A percentile compares a stretch with the other conserved stretches of the same genome.
Evolutionary conservation across 2,888 invertebrate genomes (phyloP).

Genomic region (Teleiodes luculella): DNA sequence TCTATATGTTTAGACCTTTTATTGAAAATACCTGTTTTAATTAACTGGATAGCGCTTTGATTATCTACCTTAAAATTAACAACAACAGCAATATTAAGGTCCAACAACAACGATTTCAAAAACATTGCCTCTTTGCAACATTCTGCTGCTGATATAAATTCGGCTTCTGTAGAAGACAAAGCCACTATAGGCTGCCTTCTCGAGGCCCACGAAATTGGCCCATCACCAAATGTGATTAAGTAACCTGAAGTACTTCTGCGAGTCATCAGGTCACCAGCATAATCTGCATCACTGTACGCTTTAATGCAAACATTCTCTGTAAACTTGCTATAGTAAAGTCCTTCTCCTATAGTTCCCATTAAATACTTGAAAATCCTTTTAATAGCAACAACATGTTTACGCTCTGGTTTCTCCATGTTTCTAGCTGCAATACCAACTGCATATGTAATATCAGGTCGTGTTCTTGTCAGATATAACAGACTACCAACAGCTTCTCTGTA

Average conservation of each 20-base stretch:
- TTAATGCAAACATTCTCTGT: slow-evolving; percentile 2
- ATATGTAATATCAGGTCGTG: slow-evolving; percentile 15
- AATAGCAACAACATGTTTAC: neutral
- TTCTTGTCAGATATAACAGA: slow-evolving; percentile 13
- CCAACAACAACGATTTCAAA: neutral
- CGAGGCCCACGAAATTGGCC: slow-evolving; percentile 8
- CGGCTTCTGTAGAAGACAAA: slow-evolving; percentile 9
- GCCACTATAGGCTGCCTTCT: slow-evolving; percentile 11
- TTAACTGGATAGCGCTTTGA: slow-evolving; percentile 8
- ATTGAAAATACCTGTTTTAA: neutral
- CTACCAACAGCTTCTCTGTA: slow-evolving; percentile 11
- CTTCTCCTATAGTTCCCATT: neutral
- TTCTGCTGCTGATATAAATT: slow-evolving; percentile 3
- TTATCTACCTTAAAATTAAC: slow-evolving; percentile 1
- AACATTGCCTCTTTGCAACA: slow-evolving; percentile 5
- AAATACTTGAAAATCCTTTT: slow-evolving; percentile 1
- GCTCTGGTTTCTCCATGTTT: slow-evolving; percentile 11
- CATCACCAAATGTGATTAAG: neutral
- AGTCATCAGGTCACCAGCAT: slow-evolving; percentile 12
- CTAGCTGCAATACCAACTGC: slow-evolving; percentile 11
- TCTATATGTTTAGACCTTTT: neutral
- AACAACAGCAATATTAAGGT: neutral
- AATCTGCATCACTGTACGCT: slow-evolving; percentile 16
- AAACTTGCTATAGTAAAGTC: neutral
- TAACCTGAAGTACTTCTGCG: slow-evolving; percentile 17